Percentiles rank a stretch among this genome's conserved stretches.
Evolutionary conservation across 2,797 vertebrate species (phyloP).

Genomic region (Sorex maritimensis): DNA sequence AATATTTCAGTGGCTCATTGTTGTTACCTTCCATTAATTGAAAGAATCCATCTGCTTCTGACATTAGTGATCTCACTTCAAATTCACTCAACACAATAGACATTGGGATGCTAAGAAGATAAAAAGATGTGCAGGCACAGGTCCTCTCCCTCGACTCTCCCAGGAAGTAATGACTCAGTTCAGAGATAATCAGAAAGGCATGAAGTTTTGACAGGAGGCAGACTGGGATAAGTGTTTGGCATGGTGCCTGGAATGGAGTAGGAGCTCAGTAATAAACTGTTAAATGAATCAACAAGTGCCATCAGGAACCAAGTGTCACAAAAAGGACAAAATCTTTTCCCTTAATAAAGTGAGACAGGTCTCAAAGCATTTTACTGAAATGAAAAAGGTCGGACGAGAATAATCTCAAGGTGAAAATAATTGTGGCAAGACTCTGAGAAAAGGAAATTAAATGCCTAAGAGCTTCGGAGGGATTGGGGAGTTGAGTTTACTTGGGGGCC

Average conservation of each 20-base stretch:
- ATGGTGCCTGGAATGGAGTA: not conserved
- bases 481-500: too few species aligned
- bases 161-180: not conserved
- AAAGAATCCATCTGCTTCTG: not conserved
- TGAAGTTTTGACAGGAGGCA: not conserved
- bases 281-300: slow-evolving; percentile 10
- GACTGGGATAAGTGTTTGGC: not conserved
- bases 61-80: not conserved
- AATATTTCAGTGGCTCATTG: not conserved
- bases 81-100: not conserved
- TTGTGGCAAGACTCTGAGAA: fast-evolving
- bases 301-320: not conserved
- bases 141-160: not conserved
- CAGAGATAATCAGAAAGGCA: not conserved
- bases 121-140: not conserved
- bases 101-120: not conserved
- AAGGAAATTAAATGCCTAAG: not conserved
- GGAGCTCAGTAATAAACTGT: not conserved
- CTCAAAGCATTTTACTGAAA: not conserved
- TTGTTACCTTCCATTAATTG: not conserved
- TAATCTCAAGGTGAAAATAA: not conserved
- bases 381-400: not conserved
- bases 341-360: not conserved
- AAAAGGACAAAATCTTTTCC: not conserved
- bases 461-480: not conserved